Percentiles rank a stretch among this genome's conserved stretches.
phyloP scores from a whole-genome alignment of 2,888 invertebrate genomes.

The Euzetes globulus region DNA sequence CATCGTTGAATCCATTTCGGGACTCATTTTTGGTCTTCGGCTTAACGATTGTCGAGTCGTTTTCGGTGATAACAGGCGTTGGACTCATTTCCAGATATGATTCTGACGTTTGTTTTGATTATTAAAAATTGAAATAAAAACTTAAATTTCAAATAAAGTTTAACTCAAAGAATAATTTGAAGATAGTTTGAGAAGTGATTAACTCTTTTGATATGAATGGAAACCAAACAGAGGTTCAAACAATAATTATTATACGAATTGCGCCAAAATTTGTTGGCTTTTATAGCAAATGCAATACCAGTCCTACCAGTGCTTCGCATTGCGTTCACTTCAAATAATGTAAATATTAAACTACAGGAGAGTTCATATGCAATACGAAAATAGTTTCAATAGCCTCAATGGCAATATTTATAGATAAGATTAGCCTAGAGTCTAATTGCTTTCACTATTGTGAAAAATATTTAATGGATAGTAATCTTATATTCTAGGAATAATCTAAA shows the following conservation, averaged over 20 bases:
- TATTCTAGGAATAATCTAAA: no score
- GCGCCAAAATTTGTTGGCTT: background rate
- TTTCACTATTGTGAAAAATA: no score
- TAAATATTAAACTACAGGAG: background rate
- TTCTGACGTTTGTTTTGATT: background rate
- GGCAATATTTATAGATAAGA: no score
- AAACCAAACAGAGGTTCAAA: background rate
- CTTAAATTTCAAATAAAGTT: background rate
- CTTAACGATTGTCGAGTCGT: background rate
- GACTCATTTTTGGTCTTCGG: background rate
- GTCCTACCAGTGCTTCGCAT: background rate
- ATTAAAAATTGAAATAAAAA: background rate
- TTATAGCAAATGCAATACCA: background rate
- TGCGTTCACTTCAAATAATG: background rate
- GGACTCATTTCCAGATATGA: background rate
- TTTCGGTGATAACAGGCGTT: background rate
- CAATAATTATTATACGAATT: conserved; percentile 2
- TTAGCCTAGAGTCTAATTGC: no score
- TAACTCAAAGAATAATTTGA: background rate
- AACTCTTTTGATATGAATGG: background rate
- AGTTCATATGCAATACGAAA: no score
- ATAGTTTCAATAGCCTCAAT: no score
- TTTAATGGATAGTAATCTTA: no score
- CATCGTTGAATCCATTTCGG: background rate
- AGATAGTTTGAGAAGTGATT: background rate